A percentile compares a stretch with the other conserved stretches of the same genome.
phyloP scores from a whole-genome alignment of 1,140 invertebrate species.

The Uloborus diversus region DNA sequence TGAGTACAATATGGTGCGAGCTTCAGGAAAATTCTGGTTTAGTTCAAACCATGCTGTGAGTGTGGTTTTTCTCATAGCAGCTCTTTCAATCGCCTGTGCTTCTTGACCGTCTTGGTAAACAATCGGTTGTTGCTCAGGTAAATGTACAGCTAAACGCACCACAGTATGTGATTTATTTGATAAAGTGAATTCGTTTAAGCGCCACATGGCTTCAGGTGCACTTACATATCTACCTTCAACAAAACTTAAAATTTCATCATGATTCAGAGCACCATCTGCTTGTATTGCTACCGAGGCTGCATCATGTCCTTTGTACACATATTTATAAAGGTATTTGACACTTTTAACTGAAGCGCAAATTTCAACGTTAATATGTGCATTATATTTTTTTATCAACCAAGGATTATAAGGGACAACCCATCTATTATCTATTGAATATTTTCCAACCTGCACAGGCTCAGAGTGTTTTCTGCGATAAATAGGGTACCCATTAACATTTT shows the following conservation, averaged over 20 bases:
- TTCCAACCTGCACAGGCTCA: conserved; percentile 12
- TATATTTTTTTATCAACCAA: background rate
- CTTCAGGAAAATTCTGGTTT: conserved; percentile 36
- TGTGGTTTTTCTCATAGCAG: conserved; percentile 14
- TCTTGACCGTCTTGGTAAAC: conserved; percentile 63
- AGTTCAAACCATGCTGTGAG: conserved; percentile 50
- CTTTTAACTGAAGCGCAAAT: too few relatives aligned
- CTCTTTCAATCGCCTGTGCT: background rate
- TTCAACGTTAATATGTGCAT: too few relatives aligned
- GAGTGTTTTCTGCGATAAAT: conserved; percentile 44
- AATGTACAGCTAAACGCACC: conserved; percentile 65
- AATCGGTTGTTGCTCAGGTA: conserved; percentile 64
- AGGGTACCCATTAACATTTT: conserved; percentile 43
- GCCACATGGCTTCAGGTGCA: conserved; percentile 65
- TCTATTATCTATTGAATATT: conserved; percentile 61
- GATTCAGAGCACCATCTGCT: background rate
- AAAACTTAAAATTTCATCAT: background rate
- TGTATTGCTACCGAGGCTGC: background rate
- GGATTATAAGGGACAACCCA: conserved; percentile 34
- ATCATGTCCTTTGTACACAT: too few relatives aligned
- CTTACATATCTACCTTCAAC: conserved; percentile 66
- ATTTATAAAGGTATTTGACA: too few relatives aligned
- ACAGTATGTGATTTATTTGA: conserved; percentile 64
- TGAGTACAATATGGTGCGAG: background rate
- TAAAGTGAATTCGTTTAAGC: conserved; percentile 63